A percentile compares a stretch with the other conserved stretches of the same genome.
Evolutionary conservation across 2,113 vertebrate genomes (phyloP).

Genomic region (Podilymbus podiceps): DNA sequence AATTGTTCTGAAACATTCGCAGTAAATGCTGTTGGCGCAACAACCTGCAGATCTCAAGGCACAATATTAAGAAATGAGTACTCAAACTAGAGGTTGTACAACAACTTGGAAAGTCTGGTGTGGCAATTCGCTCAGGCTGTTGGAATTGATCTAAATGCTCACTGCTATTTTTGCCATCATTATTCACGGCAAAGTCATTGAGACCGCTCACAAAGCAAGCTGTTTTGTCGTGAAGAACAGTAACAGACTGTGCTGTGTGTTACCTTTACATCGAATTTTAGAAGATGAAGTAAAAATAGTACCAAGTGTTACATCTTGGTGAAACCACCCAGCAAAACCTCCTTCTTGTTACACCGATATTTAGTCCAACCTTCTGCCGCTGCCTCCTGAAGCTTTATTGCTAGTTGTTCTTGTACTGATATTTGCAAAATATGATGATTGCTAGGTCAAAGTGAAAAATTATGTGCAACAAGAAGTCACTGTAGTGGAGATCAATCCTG

Average conservation of each 20-base stretch:
- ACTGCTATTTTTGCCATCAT: neutral
- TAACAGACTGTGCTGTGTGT: neutral
- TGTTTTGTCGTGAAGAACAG: neutral
- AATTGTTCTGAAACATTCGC: neutral
- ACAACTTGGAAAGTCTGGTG: neutral
- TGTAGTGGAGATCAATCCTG: neutral
- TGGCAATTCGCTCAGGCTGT: rapidly evolving
- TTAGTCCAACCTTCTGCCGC: neutral
- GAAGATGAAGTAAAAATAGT: neutral
- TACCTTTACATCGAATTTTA: neutral
- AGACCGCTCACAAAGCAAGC: neutral
- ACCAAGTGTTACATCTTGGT: neutral
- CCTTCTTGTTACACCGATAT: neutral
- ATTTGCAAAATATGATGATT: neutral
- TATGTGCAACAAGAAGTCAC: neutral
- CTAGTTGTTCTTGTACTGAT: neutral
- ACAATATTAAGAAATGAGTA: neutral
- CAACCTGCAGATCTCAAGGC: neutral
- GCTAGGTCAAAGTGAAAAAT: neutral
- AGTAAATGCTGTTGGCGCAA: neutral
- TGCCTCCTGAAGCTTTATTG: neutral
- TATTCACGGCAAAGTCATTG: neutral
- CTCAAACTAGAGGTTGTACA: neutral
- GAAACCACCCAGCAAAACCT: neutral
- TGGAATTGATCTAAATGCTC: rapidly evolving